Evolutionary conservation across 2,113 vertebrate genomes (phyloP).

Genomic region (Anser brachyrhynchus): DNA sequence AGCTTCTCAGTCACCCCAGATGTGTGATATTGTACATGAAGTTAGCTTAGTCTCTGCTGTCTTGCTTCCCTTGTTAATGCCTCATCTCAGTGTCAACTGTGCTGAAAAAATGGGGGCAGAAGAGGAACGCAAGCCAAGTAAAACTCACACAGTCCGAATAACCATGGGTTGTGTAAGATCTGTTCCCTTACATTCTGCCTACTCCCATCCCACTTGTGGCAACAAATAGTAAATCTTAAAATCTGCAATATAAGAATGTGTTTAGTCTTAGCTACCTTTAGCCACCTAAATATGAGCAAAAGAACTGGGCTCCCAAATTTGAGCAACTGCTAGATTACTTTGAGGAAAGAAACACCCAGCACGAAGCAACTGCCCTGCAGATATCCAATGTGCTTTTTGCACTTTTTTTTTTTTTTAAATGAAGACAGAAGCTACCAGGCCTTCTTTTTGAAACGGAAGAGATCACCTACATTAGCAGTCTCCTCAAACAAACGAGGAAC

Average conservation of each 20-base stretch:
- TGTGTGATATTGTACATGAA: not conserved
- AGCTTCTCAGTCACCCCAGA: not conserved
- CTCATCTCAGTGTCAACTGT: not conserved
- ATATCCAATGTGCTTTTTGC: not conserved
- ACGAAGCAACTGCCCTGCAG: not conserved
- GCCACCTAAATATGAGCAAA: constrained; percentile 8
- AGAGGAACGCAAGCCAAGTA: not conserved
- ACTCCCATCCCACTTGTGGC: not conserved
- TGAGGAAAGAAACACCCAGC: not conserved
- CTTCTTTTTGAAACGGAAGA: not conserved
- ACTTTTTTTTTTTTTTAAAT: not conserved
- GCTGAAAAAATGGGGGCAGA: not conserved
- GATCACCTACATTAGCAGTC: not conserved
- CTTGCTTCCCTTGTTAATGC: not conserved
- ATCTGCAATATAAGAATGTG: not conserved
- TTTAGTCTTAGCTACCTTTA: not conserved
- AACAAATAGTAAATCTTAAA: constrained; percentile 25
- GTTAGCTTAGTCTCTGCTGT: not conserved
- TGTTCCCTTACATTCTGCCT: not conserved
- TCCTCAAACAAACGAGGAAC: not conserved
- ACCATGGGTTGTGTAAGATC: not conserved
- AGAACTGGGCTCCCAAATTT: not conserved
- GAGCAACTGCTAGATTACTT: not conserved
- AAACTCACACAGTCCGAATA: not conserved
- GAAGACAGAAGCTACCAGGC: not conserved